phyloP scores from a whole-genome alignment of 2,888 invertebrate species.

The Calephelis perditalis region DNA sequence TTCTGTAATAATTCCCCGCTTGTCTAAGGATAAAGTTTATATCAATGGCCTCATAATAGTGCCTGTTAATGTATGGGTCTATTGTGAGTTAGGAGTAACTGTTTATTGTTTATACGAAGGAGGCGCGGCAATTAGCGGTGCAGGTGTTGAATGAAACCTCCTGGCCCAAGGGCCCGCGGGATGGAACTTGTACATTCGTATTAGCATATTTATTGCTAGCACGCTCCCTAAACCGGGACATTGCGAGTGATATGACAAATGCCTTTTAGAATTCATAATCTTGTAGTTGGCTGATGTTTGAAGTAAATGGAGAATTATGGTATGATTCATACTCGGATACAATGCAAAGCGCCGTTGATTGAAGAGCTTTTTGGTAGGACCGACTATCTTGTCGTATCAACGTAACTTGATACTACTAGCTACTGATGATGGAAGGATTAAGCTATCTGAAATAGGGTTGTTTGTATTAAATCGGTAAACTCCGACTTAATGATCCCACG shows the following conservation, averaged over 20 bases:
- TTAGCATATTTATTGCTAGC: slow-evolving; percentile 57
- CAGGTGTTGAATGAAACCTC: slow-evolving; percentile 69
- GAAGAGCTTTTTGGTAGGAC: no score
- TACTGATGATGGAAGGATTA: no score
- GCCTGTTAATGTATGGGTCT: slow-evolving; percentile 47
- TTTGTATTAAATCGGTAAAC: no score
- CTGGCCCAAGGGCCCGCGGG: slow-evolving; percentile 47
- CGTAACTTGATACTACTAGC: no score
- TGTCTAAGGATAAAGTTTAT: slow-evolving; percentile 26
- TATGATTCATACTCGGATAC: background rate
- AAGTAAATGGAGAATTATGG: background rate
- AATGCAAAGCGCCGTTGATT: no score
- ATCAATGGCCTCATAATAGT: slow-evolving; percentile 42
- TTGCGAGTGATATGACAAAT: slow-evolving; percentile 34
- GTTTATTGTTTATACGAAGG: slow-evolving; percentile 49
- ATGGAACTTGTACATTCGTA: slow-evolving; percentile 40
- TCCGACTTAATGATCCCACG: no score
- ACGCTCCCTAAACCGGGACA: slow-evolving; percentile 47
- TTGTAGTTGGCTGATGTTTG: slow-evolving; percentile 25
- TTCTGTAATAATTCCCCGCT: slow-evolving; percentile 11
- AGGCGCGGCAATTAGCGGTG: slow-evolving; percentile 69
- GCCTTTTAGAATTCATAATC: slow-evolving; percentile 37
- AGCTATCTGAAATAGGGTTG: no score
- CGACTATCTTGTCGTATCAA: no score
- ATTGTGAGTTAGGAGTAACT: slow-evolving; percentile 56